These are phyloP conservation scores for Ophion costatus DNA, from an alignment of 2,888 invertebrate species.

Conservation along the genomic window DNA sequence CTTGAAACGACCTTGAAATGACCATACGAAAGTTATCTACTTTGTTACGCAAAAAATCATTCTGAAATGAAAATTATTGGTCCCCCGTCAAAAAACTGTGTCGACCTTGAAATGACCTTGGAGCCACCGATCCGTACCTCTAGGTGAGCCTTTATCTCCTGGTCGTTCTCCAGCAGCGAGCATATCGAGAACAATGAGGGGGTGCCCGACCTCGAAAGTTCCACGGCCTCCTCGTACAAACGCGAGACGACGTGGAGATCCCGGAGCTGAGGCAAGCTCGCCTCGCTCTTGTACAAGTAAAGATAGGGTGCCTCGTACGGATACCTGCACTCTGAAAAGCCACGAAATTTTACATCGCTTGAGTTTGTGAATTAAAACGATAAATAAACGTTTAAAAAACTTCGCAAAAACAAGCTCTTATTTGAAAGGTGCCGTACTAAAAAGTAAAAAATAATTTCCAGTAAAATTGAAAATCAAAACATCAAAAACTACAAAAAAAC, in stretches of 20 bases:
- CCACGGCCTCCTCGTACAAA: constrained; percentile 88
- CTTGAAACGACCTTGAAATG: no score
- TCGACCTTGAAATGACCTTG: no score
- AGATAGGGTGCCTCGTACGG: constrained; percentile 90
- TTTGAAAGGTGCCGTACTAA: no score
- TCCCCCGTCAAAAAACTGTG: background rate
- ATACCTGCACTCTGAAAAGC: constrained; percentile 85
- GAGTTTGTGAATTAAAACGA: no score
- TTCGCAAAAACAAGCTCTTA: no score
- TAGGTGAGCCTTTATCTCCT: constrained; percentile 87
- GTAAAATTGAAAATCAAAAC: no score
- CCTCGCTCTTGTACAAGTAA: constrained; percentile 86
- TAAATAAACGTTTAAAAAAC: no score
- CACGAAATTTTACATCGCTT: background rate
- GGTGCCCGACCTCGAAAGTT: constrained; percentile 88
- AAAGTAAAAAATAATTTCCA: no score
- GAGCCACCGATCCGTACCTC: constrained; percentile 73
- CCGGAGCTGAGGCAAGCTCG: constrained; percentile 86
- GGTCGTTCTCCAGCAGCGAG: constrained; percentile 89
- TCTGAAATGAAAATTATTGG: no score
- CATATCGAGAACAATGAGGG: constrained; percentile 90
- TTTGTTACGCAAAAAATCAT: background rate
- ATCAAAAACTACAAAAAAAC: no score
- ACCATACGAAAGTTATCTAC: background rate
- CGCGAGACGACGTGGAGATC: constrained; percentile 88